A percentile compares a stretch with the other conserved stretches of the same genome.
Conservation (phyloP, 2,888 invertebrate genomes). For the Caenorhabditis sp. region DNA sequence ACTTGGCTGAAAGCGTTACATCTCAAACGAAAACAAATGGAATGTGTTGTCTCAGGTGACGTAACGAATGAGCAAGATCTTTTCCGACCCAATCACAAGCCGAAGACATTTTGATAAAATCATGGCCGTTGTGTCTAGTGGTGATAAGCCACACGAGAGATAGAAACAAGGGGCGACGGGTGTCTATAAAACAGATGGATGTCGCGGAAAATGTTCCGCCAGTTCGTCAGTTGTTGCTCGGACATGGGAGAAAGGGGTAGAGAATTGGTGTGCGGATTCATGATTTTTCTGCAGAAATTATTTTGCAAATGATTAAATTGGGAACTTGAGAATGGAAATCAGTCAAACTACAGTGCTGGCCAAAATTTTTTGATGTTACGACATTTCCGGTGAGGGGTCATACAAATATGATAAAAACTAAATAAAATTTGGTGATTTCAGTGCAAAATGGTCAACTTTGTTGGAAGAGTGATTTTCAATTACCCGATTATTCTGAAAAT, state of each 20-base stretch:
- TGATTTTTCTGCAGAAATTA: constrained; percentile 1
- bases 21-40: constrained; percentile 23
- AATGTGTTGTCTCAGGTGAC: constrained; percentile 19
- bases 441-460: too few relatives aligned
- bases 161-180: constrained; percentile 41
- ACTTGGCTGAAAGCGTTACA: constrained; percentile 20
- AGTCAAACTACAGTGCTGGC: too few relatives aligned
- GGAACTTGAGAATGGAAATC: too few relatives aligned
- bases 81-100: background rate
- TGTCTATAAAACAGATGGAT: constrained; percentile 63
- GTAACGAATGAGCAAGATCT: constrained; percentile 18
- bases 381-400: too few relatives aligned
- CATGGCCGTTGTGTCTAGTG: constrained; percentile 38
- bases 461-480: too few relatives aligned
- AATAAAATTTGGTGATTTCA: too few relatives aligned
- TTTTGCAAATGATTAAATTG: too few relatives aligned
- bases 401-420: too few relatives aligned
- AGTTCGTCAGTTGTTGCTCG: constrained; percentile 35
- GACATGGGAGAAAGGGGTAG: background rate
- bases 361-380: background rate
- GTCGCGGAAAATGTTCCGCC: constrained; percentile 51
- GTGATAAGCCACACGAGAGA: constrained; percentile 54
- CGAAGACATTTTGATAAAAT: constrained; percentile 50
- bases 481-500: too few relatives aligned
- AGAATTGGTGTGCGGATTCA: background rate